Base-by-base conservation (phyloP, 2,797 vertebrate genomes). In the Lates japonicus region DNA sequence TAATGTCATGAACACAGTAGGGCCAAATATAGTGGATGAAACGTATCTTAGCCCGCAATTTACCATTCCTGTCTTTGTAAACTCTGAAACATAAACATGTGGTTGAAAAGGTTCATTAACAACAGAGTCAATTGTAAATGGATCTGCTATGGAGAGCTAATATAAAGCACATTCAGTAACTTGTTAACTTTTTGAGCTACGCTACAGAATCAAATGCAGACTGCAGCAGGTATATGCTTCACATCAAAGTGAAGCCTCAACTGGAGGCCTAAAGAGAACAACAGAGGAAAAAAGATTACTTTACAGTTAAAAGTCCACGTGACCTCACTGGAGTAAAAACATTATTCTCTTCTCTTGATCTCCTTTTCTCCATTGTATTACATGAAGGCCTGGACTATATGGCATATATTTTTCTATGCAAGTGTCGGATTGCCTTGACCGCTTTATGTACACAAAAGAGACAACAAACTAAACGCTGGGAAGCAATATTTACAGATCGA, bases 401-500 rank as follows among this genome's bases (percentile, higher is more conserved):
- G 74, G 42, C 31, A 22, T 48, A 57, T 55, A 48, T 76, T 81
- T 77, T 86, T 70, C 80, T 80, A 77, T 62, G 81, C 62, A 83
- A 82, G 59, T 72, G 78, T 63, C 49, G 60, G 80, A 86, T 89
- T 84, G 65, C 86, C 63, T 48, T 76, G 70, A 72, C 76, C 61
- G 51, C 63, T 78, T 86, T 90, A 88, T 89, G 87, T 93, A 92
- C 90, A 93, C 81, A 92, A 84, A 86, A 83, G 80, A 83, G 88
- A 78, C 74, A 84, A 88, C 81, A 93, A 90, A 92, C 84, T 74
- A 76, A 87, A 80, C 85, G 80, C 78, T 72, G 85, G 83, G 74
- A 76, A 76, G 78, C 78, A 51, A 81, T 95, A 92, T 95, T 95
- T 95, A 95, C 94, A 94, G 92, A 94, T 91, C 89, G 68, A 94